Percentiles rank a stretch among this genome's conserved stretches.
Conservation (phyloP, 2,113 vertebrate genomes). For the Rana temporaria region DNA sequence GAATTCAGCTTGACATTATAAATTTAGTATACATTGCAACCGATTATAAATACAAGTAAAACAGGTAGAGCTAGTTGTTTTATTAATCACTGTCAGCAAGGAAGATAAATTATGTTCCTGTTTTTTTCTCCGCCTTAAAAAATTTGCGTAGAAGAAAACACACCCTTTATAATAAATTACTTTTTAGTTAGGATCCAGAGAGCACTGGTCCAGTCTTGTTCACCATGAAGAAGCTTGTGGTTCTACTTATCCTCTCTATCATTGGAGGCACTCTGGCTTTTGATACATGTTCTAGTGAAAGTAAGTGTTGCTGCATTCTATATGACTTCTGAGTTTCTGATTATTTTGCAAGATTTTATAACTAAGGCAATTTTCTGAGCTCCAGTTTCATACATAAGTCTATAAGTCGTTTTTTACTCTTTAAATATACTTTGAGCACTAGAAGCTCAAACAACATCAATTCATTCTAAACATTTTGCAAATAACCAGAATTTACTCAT, state of each 20-base stretch:
- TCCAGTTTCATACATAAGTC: no score
- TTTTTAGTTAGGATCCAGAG: neutral
- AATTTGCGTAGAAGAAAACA: constrained; percentile 26
- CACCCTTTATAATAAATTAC: neutral
- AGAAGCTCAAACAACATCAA: no score
- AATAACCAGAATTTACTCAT: no score
- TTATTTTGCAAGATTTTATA: no score
- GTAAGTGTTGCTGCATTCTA: constrained; percentile 26
- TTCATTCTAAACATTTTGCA: no score
- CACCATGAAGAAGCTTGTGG: constrained; percentile 36
- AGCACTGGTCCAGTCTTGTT: neutral
- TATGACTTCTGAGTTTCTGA: no score
- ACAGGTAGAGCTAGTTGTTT: neutral
- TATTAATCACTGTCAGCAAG: neutral
- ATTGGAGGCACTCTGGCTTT: neutral
- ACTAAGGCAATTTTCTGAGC: neutral
- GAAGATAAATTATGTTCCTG: neutral
- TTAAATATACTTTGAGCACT: no score
- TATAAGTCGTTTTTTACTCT: no score
- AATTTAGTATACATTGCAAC: no score
- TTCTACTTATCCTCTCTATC: neutral
- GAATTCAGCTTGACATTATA: no score
- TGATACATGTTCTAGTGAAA: constrained; percentile 30
- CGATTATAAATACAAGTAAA: no score
- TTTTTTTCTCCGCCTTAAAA: neutral